Evolutionary conservation across 2,888 invertebrate species (phyloP).

Genomic region (Urechis unicinctus): DNA sequence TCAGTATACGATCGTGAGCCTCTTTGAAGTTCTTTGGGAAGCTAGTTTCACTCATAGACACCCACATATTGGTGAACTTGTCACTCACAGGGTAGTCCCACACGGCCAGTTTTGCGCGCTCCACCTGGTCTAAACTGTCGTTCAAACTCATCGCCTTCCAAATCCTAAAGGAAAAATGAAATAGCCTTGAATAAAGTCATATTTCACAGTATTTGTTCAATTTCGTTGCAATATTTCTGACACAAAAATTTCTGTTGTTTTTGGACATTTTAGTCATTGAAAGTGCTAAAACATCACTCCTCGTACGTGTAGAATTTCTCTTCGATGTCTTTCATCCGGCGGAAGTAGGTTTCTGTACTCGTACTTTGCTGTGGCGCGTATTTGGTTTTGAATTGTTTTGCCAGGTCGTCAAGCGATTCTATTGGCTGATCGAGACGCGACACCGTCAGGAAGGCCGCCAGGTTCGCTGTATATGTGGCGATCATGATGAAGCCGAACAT

Average conservation of each 20-base stretch:
- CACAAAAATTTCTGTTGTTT: no score
- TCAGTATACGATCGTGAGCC: conserved; percentile 66
- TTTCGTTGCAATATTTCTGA: no score
- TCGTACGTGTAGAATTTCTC: conserved; percentile 81
- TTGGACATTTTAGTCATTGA: not conserved
- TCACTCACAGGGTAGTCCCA: conserved; percentile 99
- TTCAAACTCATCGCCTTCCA: conserved; percentile 98
- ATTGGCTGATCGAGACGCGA: conserved; percentile 58
- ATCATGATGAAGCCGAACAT: conserved; percentile 97
- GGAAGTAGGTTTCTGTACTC: conserved; percentile 86
- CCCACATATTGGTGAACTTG: conserved; percentile 98
- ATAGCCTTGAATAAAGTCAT: not conserved
- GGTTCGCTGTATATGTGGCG: conserved; percentile 95
- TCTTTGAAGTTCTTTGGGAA: conserved; percentile 74
- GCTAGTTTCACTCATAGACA: conserved; percentile 81
- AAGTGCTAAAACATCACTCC: not conserved
- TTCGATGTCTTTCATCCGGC: conserved; percentile 93
- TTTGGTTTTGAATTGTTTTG: conserved; percentile 91
- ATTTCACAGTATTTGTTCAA: not conserved
- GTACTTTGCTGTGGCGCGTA: conserved; percentile 85
- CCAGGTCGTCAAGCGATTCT: conserved; percentile 83
- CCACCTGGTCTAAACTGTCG: conserved; percentile 81
- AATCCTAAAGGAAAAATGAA: conserved; percentile 65
- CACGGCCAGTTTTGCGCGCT: conserved; percentile 87
- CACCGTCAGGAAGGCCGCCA: conserved; percentile 89